Evolutionary conservation across 1,140 invertebrate species (phyloP), one percentile per base, ranked within the genome.

Genomic region (Sinella curviseta): DNA sequence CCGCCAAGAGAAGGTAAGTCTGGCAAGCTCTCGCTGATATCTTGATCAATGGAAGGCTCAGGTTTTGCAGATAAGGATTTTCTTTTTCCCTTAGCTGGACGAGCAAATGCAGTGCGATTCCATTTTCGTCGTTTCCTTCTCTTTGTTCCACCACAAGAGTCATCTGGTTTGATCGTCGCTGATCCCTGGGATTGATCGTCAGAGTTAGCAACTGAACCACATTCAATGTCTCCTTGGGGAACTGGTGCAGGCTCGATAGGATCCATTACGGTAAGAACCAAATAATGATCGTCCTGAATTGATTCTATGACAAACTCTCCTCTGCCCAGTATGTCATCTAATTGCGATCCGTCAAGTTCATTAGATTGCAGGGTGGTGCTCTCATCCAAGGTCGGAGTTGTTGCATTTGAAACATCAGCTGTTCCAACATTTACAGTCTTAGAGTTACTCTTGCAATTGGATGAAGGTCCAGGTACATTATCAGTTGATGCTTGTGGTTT

Each of bases 81-180:
- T 67, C 73, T 76, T 70, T 82, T 82, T 17, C 78, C 77, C 74
- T 82, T 82, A 16, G 81, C 57, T 4, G 78, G 60, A 28, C 81
- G n/a, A 4, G 78, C 78, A 55, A 82, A 82, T 8, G 81, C 81
- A 34, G 81, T 78, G 20, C 81, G 34, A 60, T 82, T 82, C 78
- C 81, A 82, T 78, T 82, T 82, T 20, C 81, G 76, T 4, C 81
- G 48, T 33, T 77, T 80, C 57, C 81, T 36, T 36, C 74, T 60
- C 20, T 77, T 82, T 28, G 60, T 17, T 2, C 30, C 30, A 12
- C n/a, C 31, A 60, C 12, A n/a, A 4, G 4, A 1, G 26, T 70
- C 65, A 1, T 70, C 28, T 76, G 55, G 12, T 57, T 30, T n/a
- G 60, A 26, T 35, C 26, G 54, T 31, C 31, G 33, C 34, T 65